A percentile compares a stretch with the other conserved stretches of the same genome.
Conservation (phyloP, 2,113 vertebrate genomes). For the Scytalopus superciliaris region DNA sequence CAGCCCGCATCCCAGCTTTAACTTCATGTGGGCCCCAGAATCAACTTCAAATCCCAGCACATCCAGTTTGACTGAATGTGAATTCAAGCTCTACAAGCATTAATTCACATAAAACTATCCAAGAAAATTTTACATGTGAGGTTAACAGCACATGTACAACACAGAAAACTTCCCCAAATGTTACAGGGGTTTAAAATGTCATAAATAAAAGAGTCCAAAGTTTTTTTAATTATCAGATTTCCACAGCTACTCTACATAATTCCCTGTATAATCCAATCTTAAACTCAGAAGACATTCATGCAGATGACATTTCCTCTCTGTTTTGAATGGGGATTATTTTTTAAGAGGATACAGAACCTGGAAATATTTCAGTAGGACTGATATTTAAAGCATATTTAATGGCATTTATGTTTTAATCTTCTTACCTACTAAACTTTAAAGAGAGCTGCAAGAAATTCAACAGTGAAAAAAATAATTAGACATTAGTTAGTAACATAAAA, state of each 20-base stretch:
- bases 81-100: background rate
- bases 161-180: slow-evolving; percentile 24
- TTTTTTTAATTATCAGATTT: slow-evolving; percentile 76
- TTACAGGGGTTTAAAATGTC: slow-evolving; percentile 65
- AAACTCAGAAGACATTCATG: slow-evolving; percentile 69
- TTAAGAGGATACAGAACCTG: slow-evolving; percentile 79
- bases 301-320: slow-evolving; percentile 75
- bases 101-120: background rate
- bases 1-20: background rate
- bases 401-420: slow-evolving; percentile 82
- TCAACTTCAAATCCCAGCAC: background rate
- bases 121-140: background rate
- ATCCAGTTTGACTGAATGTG: background rate
- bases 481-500: slow-evolving; percentile 41
- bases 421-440: slow-evolving; percentile 77
- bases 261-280: slow-evolving; percentile 76
- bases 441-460: slow-evolving; percentile 63
- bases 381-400: slow-evolving; percentile 81
- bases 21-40: background rate
- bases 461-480: slow-evolving; percentile 66
- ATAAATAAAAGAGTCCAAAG: slow-evolving; percentile 49
- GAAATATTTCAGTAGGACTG: slow-evolving; percentile 74
- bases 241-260: slow-evolving; percentile 70
- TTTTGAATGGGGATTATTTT: slow-evolving; percentile 78
- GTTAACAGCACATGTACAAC: background rate